Base-by-base conservation (phyloP, 2,113 vertebrate genomes). In the Eulemur macaco region DNA sequence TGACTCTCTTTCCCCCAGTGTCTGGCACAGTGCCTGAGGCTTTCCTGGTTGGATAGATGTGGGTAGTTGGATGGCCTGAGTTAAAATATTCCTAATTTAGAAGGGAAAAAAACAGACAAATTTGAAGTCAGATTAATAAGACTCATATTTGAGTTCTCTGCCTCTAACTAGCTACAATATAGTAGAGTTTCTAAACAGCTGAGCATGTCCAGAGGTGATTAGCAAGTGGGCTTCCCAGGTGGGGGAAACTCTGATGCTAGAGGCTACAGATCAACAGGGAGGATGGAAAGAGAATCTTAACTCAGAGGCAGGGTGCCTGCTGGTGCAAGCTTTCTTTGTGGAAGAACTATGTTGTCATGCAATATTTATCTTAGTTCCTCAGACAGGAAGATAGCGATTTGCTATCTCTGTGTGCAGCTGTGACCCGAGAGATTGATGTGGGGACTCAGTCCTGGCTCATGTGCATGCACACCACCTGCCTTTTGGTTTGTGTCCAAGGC, bases 381-480 rank as follows among this genome's bases (percentile, higher is more conserved):
- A 63, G 76, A 96, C 82, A 52, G 71, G 66, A 91, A 93, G 83
- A 80, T 63, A 92, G 56, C 0, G 45, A 82, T 93, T 86, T 86
- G 91, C 85, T 97, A 95, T 97, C 97, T 97, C 68, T 86, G 73
- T 11, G 66, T 47, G 58, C 78, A 95, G 89, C 96, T 96, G 93
- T 89, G 86, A 93, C 78, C 86, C 69, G 83, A 94, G 85, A 66
- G 93, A 58, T 23, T 86, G 89, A 78, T 95, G 91, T 93, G 78
- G 85, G n/a, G 37, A 78, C 68, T 80, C 27, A 63, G 68, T 69
- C 54, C 78, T 13, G 37, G 83, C 34, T 37, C 2, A 0, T 17
- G 50, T 20, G 84, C 12, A 7, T 80, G 63, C 42, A 63, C 9
- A 42, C 83, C 12, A 34, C 83, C 76, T 91, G 81, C 13, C 71